Base-by-base conservation (phyloP, 1,140 invertebrate genomes). In the Trinorchestia longiramus region DNA sequence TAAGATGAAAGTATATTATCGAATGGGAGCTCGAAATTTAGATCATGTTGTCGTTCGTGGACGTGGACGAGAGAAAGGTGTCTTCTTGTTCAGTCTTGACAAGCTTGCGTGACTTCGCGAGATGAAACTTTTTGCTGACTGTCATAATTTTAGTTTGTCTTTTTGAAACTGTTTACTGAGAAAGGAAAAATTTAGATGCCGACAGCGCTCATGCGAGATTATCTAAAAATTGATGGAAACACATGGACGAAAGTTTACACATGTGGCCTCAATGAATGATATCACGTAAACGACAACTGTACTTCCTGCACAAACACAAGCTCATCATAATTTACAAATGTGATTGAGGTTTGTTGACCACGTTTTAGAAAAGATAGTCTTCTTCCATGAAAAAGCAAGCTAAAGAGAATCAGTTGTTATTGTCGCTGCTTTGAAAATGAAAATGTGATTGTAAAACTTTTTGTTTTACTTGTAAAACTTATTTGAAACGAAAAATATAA, bases 91-190 rank as follows among this genome's bases (percentile, higher is more conserved):
- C 62, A 77, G 62, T 77, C 62, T 43, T 41, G 88, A 90, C 88
- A 90, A 42, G 88, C 43, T 90, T 90, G 88, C n/a, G 88, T 90
- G 88, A 90, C 88, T 90, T 90, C 88, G 43, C 88, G 62, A 77
- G 28, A 36, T 28, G 62, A 36, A 77, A 77, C 36, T 77, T 77
- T 77, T 77, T 77, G 28, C 36, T 53, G 62, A 3, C 11, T 77
- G 62, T 23, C 62, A 77, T 36, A 77, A 77, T 77, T 77, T 77
- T 77, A 77, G 11, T 77, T 19, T 3, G 62, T 77, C 62, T 77
- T 77, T 77, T 15, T 77, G 62, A 77, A 77, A 77, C 62, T 77
- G 11, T 77, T 77, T 77, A 77, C 62, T 19, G 28, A 11, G 62
- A 36, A 77, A 77, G 62, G 36, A 77, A 77, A 77, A 77, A 77